Evolutionary conservation across 2,113 vertebrate species (phyloP).

Genomic region (Phalacrocorax carbo): DNA sequence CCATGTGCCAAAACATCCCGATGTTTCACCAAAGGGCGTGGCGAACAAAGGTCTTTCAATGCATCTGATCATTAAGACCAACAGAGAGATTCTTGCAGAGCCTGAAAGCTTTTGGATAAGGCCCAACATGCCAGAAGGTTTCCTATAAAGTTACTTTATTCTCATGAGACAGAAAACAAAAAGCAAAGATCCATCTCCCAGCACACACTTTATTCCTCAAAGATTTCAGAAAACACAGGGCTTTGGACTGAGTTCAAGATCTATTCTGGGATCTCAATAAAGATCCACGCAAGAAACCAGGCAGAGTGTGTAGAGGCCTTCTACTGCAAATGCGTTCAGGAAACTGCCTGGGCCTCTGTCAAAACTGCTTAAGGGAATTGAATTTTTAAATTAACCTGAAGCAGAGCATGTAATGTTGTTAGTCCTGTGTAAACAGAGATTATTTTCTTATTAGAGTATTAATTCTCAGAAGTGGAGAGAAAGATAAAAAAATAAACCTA

Average conservation of each 20-base stretch:
- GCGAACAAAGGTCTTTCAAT: not conserved
- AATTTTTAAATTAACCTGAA: constrained; percentile 41
- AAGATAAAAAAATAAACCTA: not conserved
- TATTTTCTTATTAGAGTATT: constrained; percentile 35
- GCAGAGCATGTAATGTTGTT: constrained; percentile 22
- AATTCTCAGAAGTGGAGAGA: constrained; percentile 37
- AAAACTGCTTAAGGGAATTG: constrained; percentile 32
- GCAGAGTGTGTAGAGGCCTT: not conserved
- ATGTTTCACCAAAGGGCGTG: not conserved
- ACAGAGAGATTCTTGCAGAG: not conserved
- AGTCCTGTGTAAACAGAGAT: constrained; percentile 20
- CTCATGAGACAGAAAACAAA: not conserved
- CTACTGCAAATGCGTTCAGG: not conserved
- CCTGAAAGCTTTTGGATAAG: not conserved
- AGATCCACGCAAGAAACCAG: not conserved
- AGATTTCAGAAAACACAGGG: not conserved
- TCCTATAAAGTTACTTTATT: not conserved
- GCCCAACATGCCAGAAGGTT: not conserved
- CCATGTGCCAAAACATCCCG: not conserved
- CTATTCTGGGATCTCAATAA: not conserved
- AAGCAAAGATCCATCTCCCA: not conserved
- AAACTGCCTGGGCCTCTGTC: constrained; percentile 18
- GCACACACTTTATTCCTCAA: not conserved
- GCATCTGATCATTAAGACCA: not conserved
- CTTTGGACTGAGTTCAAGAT: not conserved